Evolutionary conservation across 2,113 vertebrate species (phyloP), one percentile per base, ranked within the genome.

Genomic region (Thalassarche chlororhynchos): DNA sequence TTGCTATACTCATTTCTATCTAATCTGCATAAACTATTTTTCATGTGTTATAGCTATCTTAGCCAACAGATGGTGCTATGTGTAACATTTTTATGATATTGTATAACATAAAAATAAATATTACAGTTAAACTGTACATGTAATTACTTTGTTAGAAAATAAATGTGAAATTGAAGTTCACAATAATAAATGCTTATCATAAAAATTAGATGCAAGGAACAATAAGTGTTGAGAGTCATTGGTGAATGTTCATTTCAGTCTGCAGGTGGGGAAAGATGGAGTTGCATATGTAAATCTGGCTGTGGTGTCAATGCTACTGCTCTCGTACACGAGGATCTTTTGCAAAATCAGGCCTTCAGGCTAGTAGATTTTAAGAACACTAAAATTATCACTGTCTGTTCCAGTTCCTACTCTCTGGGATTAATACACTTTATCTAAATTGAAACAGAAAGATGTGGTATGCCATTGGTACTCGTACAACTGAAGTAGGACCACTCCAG

Each of bases 1-100:
- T 80, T 97, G 38, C 62, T 62, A 83, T 74, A 42, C 31, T 87
- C 28, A 55, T 88, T 78, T 79, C 38, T 72, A 46, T 46, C 69
- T 91, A 95, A 96, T 97, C 87, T 98, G 38, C 93, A 98, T 97
- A 81, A 96, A 61, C 91, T 81, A 92, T 97, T 97, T 97, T 96
- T 98, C 96, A 95, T 97, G 54, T 97, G 83, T 95, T 96, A 91
- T 96, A 97, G 97, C 89, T 97, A 95, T 93, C 77, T 96, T 68
- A 97, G 71, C 96, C 98, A 97, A 98, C 98, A 98, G 98, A 98
- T 98, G 97, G 98, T 98, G 95, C 96, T 97, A 80, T 94, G 52
- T 79, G 97, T 98, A 98, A 97, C 57, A 97, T 91, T 97, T 98
- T 98, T 94, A 98, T 97, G 95, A 87, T 91, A 87, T 42, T 85